phyloP scores from a whole-genome alignment of 2,797 vertebrate species.

The Pseudopleuronectes americanus region DNA sequence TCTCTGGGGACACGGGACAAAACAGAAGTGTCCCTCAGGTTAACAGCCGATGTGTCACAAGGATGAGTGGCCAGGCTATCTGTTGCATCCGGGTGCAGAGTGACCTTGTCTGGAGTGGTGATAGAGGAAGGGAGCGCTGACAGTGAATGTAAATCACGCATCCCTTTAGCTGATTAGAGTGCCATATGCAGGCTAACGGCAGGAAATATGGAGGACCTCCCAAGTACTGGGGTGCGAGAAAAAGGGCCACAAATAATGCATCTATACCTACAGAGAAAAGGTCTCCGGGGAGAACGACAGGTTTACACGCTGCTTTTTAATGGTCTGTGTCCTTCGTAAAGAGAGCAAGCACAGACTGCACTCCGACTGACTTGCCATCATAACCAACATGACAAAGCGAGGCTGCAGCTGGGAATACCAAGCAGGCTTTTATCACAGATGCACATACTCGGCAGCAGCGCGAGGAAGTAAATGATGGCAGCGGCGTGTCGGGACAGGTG shows the following conservation, averaged over 20 bases:
- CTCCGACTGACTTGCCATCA: conserved; percentile 50
- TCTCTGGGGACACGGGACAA: conserved; percentile 7
- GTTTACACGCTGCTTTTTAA: conserved; percentile 67
- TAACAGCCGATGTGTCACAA: conserved; percentile 41
- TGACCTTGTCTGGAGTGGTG: conserved; percentile 70
- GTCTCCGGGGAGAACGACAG: conserved; percentile 59
- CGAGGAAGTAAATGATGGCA: conserved; percentile 30
- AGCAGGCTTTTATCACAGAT: conserved; percentile 53
- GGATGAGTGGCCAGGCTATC: conserved; percentile 42
- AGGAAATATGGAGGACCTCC: conserved; percentile 56
- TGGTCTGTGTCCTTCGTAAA: conserved; percentile 58
- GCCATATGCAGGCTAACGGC: conserved; percentile 50
- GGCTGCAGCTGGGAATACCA: conserved; percentile 45
- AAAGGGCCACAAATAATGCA: conserved; percentile 64
- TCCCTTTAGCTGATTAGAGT: conserved; percentile 76
- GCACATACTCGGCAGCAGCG: conserved; percentile 14
- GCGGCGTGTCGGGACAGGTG: conserved; percentile 38
- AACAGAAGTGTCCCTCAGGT: conserved; percentile 14
- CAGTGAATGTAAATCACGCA: conserved; percentile 74
- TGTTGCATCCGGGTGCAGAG: conserved; percentile 51
- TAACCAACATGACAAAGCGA: conserved; percentile 52
- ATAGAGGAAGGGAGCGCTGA: conserved; percentile 49
- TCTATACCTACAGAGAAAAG: conserved; percentile 30
- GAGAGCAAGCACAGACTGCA: conserved; percentile 45
- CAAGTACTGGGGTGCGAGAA: conserved; percentile 26